Conservation (phyloP, 1,140 invertebrate species). For the Drosophila virilis region DNA sequence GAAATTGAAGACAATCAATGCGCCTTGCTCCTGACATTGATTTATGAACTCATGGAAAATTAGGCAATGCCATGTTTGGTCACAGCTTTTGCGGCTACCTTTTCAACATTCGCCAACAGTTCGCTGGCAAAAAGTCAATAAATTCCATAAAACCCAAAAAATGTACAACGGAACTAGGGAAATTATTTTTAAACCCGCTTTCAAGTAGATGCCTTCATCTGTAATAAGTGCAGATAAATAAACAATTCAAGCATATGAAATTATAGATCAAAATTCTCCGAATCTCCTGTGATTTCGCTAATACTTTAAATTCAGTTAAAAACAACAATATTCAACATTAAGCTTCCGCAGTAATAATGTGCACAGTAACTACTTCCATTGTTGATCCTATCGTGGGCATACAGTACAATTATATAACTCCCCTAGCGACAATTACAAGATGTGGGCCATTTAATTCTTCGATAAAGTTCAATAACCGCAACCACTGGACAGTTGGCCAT, state of each 20-base stretch:
- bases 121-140: conserved; percentile 27
- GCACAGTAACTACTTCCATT: background rate
- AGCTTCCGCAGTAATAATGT: conserved; percentile 25
- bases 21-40: conserved; percentile 67
- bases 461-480: conserved; percentile 72
- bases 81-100: conserved; percentile 42
- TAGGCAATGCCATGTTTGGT: conserved; percentile 79
- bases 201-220: background rate
- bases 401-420: conserved; percentile 20
- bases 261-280: too few relatives aligned
- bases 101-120: conserved; percentile 14
- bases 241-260: too few relatives aligned
- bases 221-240: background rate
- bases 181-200: background rate
- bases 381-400: conserved; percentile 8
- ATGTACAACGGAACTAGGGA: background rate
- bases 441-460: conserved; percentile 53
- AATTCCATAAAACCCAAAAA: conserved; percentile 29
- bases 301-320: background rate
- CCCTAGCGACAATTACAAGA: conserved; percentile 43
- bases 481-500: conserved; percentile 49
- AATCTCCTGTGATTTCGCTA: too few relatives aligned
- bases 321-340: too few relatives aligned
- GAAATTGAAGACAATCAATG: conserved; percentile 80
- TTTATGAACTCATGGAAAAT: conserved; percentile 81